Conservation (phyloP, 2,113 vertebrate species). For the Macaca nemestrina region DNA sequence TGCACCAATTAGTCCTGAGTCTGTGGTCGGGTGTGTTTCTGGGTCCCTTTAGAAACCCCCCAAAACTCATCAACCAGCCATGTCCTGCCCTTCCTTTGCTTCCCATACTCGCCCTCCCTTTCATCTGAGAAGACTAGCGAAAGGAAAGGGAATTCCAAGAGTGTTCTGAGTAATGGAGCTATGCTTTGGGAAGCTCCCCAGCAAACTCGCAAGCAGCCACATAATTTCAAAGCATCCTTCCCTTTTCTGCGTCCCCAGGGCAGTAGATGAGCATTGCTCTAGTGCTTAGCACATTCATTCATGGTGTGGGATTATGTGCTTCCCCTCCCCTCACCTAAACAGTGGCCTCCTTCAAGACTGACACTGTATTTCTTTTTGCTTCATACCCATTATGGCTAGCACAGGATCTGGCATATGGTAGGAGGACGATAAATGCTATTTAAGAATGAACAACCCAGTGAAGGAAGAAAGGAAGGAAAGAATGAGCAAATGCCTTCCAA, state of each 20-base stretch:
- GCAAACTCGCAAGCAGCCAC: not conserved
- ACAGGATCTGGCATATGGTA: not conserved
- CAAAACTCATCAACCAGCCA: not conserved
- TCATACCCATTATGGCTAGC: not conserved
- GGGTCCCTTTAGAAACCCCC: too few species aligned
- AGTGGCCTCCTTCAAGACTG: not conserved
- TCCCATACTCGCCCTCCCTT: not conserved
- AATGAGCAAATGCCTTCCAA: not conserved
- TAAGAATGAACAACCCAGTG: not conserved
- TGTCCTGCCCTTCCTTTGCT: not conserved
- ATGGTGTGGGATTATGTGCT: not conserved
- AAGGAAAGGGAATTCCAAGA: too few species aligned
- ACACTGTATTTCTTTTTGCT: not conserved
- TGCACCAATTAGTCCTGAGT: not conserved
- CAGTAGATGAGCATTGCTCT: accelerated
- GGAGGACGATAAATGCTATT: not conserved
- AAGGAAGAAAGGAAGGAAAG: not conserved
- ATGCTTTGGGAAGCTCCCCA: not conserved
- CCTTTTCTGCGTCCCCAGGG: not conserved
- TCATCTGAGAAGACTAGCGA: not conserved
- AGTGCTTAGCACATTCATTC: accelerated
- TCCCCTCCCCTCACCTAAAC: not conserved
- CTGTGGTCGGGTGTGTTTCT: not conserved
- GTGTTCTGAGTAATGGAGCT: too few species aligned
- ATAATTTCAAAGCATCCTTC: not conserved